Evolutionary conservation across 2,888 invertebrate species (phyloP), one percentile per base, ranked within the genome.

Genomic region (Plusia festucae): DNA sequence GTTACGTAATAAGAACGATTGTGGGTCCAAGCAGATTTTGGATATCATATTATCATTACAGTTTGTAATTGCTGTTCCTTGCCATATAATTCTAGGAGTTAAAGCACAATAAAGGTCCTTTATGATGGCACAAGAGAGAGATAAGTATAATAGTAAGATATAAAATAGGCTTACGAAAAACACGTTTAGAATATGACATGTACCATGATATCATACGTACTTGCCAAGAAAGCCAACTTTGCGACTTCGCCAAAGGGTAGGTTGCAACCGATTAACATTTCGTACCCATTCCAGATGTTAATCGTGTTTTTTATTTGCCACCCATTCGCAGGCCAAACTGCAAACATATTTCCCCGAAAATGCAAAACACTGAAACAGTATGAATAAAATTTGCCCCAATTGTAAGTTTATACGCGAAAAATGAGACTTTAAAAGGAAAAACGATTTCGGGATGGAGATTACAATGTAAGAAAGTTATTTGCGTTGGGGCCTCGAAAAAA

Each of bases 371-470:
- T 68, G 69, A 59, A 76, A 66, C 46, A 57, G 56, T 60, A 65
- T 52, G 67, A 76, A 76, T 71, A 71, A 77, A 70, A 70, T 66
- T 66, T 68, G 54, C 56, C 40, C 56, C 63, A 78, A 64, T 79
- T 71, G 69, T 76, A 65, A 70, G 61, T 78, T 77, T 70, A 72
- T 73, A 65, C 58, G 56, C 68, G 64, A 66, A 73, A 80, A 77
- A 77, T 77, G 60, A 70, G 60, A 72, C 70, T 77, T 75, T 68
- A 75, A 81, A 80, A 78, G 73, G 71, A 71, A 81, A 78, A 82
- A 77, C 76, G 77, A 78, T 82, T 79, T 75, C 58, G 65, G 68
- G 73, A 77, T 78, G 70, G 65, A 80, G 80, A 82, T 80, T 76
- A 82, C 73, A 65, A 64, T 71, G 73, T 77, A 74, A 73, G 73